A percentile compares a stretch with the other conserved stretches of the same genome.
Evolutionary conservation across 2,888 invertebrate genomes (phyloP).

Genomic region (Pinctada fucata): DNA sequence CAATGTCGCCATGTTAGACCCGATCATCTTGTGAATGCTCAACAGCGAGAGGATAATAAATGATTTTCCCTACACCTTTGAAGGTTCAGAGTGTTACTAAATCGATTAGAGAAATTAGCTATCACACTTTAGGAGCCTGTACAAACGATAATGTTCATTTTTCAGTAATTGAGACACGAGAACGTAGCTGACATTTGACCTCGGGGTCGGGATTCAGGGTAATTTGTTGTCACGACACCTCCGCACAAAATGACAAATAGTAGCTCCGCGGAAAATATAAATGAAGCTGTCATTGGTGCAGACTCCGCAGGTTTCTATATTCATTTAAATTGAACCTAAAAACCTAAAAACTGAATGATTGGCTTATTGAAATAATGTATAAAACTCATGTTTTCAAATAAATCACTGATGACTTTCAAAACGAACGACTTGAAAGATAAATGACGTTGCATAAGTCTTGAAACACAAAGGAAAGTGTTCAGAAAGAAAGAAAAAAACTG

Average conservation of each 20-base stretch:
- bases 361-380: too few relatives aligned
- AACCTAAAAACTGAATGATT: too few relatives aligned
- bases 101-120: constrained; percentile 16
- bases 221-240: not conserved
- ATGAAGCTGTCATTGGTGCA: too few relatives aligned
- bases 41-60: not conserved
- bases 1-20: not conserved
- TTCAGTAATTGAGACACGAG: constrained; percentile 13
- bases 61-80: not conserved
- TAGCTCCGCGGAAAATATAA: not conserved
- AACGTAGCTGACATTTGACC: constrained; percentile 1
- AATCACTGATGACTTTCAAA: too few relatives aligned
- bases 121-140: not conserved
- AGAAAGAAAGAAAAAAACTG: too few relatives aligned
- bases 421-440: too few relatives aligned
- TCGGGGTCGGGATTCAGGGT: not conserved
- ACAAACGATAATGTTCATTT: constrained; percentile 17
- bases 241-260: not conserved
- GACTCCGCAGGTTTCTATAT: too few relatives aligned
- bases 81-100: not conserved
- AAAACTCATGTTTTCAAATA: too few relatives aligned
- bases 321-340: too few relatives aligned
- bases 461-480: too few relatives aligned
- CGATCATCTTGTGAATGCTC: not conserved
- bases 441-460: too few relatives aligned